These are phyloP conservation scores for Aphidius ervi DNA, from an alignment of 1,140 invertebrate species.

Conservation along the genomic window DNA sequence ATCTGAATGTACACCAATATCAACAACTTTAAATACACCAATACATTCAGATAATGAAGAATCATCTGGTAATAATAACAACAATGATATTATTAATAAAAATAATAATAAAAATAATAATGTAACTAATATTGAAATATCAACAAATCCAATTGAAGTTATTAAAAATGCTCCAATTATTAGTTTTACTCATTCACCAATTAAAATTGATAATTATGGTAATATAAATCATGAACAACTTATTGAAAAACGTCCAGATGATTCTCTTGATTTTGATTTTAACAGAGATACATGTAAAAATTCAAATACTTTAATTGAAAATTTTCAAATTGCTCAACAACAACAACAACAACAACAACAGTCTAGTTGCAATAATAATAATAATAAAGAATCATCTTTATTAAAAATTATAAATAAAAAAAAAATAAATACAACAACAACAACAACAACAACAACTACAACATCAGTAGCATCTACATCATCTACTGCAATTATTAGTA, in stretches of 20 bases:
- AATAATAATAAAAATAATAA: constrained; percentile 10
- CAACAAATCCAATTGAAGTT: constrained; percentile 47
- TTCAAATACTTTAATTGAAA: constrained; percentile 9
- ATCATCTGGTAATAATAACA: constrained; percentile 29
- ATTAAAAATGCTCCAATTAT: constrained; percentile 48
- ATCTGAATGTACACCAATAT: constrained; percentile 45
- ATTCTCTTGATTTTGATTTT: constrained; percentile 39
- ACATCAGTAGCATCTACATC: background rate
- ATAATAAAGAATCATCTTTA: constrained; percentile 4
- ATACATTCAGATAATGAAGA: constrained; percentile 50
- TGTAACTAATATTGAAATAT: constrained; percentile 37
- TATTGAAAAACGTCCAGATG: constrained; percentile 25
- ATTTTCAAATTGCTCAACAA: constrained; percentile 16
- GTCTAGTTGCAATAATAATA: constrained; percentile 5
- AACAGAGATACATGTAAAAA: constrained; percentile 20
- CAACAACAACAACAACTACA: background rate
- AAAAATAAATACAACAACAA: background rate
- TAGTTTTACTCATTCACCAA: constrained; percentile 45
- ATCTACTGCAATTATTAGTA: no score
- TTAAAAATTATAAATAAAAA: background rate
- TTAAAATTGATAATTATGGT: constrained; percentile 35
- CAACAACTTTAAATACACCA: constrained; percentile 49
- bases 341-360: background rate
- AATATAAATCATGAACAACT: constrained; percentile 23
- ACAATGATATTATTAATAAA: no score